phyloP scores from a whole-genome alignment of 2,113 vertebrate genomes.

The Mastomys coucha region DNA sequence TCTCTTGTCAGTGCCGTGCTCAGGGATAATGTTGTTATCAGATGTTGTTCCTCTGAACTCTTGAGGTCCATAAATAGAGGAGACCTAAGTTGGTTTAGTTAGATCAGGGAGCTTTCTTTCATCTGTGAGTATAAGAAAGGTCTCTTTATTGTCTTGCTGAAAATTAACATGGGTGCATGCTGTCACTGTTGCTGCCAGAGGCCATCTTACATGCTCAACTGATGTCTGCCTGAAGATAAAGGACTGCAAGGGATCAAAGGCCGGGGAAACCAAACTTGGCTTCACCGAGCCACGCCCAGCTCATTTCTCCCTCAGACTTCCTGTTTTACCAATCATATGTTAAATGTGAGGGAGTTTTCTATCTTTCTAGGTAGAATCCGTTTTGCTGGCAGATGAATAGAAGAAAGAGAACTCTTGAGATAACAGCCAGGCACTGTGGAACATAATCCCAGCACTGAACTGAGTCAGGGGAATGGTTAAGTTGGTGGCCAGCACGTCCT shows the following conservation, averaged over 20 bases:
- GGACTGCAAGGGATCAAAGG: not conserved
- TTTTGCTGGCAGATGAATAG: not conserved
- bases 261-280: not conserved
- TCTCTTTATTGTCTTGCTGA: not conserved
- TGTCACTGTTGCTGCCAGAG: not conserved
- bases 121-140: not conserved
- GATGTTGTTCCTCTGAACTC: not conserved
- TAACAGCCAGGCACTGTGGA: not conserved
- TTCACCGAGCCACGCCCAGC: rapidly evolving
- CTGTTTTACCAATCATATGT: not conserved
- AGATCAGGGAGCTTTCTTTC: not conserved
- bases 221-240: not conserved
- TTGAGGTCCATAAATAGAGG: not conserved
- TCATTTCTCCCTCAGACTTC: not conserved
- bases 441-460: not conserved
- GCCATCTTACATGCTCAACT: not conserved
- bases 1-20: not conserved
- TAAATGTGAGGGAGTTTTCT: not conserved
- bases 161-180: not conserved
- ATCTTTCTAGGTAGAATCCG: not conserved
- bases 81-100: not conserved
- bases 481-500: not conserved
- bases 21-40: not conserved
- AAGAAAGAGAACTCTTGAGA: not conserved
- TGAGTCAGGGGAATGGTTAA: not conserved